These are phyloP conservation scores for Drosophila tsacasi DNA, from an alignment of 1,140 invertebrate species.

Conservation along the genomic window DNA sequence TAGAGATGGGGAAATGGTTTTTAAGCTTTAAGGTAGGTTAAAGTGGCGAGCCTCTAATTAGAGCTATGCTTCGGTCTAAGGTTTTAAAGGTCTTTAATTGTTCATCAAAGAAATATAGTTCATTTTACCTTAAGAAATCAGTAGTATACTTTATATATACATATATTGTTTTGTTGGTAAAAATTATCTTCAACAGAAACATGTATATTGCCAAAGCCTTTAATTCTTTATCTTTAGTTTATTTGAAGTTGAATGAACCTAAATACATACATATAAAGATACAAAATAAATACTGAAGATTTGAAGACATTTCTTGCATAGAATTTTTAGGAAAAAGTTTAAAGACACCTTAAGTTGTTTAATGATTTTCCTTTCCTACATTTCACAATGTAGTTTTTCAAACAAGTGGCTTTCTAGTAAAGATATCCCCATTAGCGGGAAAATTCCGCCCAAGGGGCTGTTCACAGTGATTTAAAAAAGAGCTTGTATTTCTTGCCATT, in stretches of 20 bases:
- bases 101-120: no score
- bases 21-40: not conserved
- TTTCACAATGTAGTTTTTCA: slow-evolving; percentile 14
- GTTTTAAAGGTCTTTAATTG: no score
- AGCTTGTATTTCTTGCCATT: slow-evolving; percentile 24
- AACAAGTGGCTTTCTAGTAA: not conserved
- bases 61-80: no score
- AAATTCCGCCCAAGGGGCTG: slow-evolving; percentile 15
- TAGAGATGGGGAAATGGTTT: not conserved
- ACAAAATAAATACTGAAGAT: not conserved
- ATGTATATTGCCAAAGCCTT: not conserved
- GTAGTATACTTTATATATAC: no score
- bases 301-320: not conserved
- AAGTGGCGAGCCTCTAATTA: no score
- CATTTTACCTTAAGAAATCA: no score
- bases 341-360: not conserved
- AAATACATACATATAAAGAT: no score
- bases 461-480: slow-evolving; percentile 31
- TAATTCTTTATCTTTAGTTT: not conserved
- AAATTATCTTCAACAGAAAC: not conserved
- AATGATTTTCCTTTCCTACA: no score
- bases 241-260: not conserved
- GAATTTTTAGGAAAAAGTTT: not conserved
- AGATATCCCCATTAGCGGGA: not conserved
- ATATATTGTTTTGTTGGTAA: not conserved